Evolutionary conservation across 2,113 vertebrate genomes (phyloP), one percentile per base, ranked within the genome.

Genomic region (Caranx ignobilis): DNA sequence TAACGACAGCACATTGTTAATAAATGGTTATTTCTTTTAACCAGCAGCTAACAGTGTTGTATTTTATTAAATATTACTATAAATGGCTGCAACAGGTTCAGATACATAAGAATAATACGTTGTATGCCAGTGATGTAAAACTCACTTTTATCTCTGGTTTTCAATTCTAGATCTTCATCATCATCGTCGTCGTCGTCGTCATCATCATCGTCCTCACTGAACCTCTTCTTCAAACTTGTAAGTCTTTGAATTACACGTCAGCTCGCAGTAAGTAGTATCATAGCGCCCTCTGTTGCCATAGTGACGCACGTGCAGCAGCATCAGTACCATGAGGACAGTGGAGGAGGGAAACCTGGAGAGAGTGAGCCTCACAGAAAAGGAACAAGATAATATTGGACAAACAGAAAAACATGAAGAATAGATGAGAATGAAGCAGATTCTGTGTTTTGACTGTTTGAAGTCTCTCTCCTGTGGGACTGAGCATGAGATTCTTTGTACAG

Each of bases 251-350:
- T 59, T 4, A 3, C 61, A 35, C 26, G 35, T 21, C 19, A 31
- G 34, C 59, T 5, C 0, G 1, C 41, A 3, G 54, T 12, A 66
- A 48, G 41, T 37, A 7, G 63, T 26, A 41, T 0, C 31, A 79
- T 2, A 71, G 64, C 77, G 66, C 84, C 91, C 71, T 41, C 90
- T 91, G 70, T 56, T 84, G 91, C 9, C n/a, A 11, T 2, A 6
- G 11, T 9, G 26, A 35, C 18, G 63, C 64, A 75, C 5, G 32
- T 63, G 54, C 80, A 81, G 0, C 3, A 69, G 16, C 2, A 59
- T 19, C 50, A 41, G 50, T 13, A 19, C 0, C 26, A 54, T 13
- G 5, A 57, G 2, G 18, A 6, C 18, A 11, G 26, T 5, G 19
- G 55, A 15, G 21, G 16, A 18, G 21, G 21, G 16, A 26, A 64